Percentiles rank a stretch among this genome's conserved stretches.
phyloP scores from a whole-genome alignment of 2,113 vertebrate species.

The Malurus elegans region DNA sequence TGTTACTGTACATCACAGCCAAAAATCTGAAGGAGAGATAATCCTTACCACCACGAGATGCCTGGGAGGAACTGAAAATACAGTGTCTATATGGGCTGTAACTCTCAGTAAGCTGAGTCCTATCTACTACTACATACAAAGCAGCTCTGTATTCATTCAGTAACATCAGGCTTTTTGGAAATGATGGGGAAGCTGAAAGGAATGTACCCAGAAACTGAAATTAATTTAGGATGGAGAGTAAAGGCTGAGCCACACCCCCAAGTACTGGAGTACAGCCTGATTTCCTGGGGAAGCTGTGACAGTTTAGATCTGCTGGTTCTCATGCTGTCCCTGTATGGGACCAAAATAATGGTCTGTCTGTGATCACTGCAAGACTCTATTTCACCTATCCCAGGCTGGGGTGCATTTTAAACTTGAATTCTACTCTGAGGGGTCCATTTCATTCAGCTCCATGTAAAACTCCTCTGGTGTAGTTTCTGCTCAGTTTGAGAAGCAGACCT shows the following conservation, averaged over 20 bases:
- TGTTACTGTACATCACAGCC: not conserved
- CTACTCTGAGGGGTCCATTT: not conserved
- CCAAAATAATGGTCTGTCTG: not conserved
- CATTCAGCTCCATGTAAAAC: not conserved
- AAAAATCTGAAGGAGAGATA: not conserved
- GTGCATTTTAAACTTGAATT: not conserved
- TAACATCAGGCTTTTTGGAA: not conserved
- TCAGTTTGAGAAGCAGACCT: not conserved
- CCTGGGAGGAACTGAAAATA: not conserved
- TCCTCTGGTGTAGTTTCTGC: not conserved
- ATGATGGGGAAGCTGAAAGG: not conserved
- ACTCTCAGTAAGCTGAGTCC: not conserved
- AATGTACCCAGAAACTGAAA: not conserved
- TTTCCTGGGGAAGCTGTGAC: not conserved
- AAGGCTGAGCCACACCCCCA: not conserved
- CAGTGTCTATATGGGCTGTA: not conserved
- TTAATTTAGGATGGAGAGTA: not conserved
- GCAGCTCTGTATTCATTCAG: not conserved
- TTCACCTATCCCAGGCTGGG: not conserved
- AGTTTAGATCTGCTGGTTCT: not conserved
- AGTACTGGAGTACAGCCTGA: not conserved
- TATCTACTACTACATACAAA: not conserved
- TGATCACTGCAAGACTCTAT: not conserved
- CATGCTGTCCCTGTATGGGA: not conserved
- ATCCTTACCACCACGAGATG: not conserved